Evolutionary conservation across 2,113 vertebrate species (phyloP), one percentile per base, ranked within the genome.

Genomic region (Calidris pygmaea): DNA sequence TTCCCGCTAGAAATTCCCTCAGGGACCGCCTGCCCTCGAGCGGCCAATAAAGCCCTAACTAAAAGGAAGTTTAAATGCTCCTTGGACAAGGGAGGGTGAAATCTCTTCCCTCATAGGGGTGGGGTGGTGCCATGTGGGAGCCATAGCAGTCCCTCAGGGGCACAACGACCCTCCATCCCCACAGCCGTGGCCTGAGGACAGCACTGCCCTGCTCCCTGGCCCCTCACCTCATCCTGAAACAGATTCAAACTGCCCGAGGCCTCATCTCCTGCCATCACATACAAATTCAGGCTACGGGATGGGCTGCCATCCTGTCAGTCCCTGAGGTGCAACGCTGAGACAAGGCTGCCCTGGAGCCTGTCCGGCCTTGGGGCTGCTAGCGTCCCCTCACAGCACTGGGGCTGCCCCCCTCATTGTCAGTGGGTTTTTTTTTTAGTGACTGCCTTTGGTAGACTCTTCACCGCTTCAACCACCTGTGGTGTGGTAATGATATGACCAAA

Each of bases 191-290:
- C 34, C 32, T 3, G n/a, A 41, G 29, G 48, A 20, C 3, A 0
- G 39, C 23, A 3, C 2, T 8, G 23, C 43, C 6, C 26, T 1
- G 41, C 30, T 20, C 14, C 21, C 34, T 3, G 7, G 11, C 21
- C 67, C 37, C 9, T 50, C 35, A 10, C 22, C 10, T 7, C 12
- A 12, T 68, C 56, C 15, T 35, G 0, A 47, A 53, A 9, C 6
- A 9, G 19, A 16, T 39, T 56, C 4, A 32, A 15, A 5, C 11
- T 3, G 12, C 18, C 32, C 4, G 1, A 8, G 43, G 21, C 29
- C 45, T 14, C 6, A 0, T 24, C 24, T n/a, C 20, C 41, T 2
- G 1, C 4, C 3, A 2, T 12, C 12, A 1, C 10, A 0, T 12
- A 12, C 5, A 10, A 9, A 12, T 24, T 9, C 24, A 9, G 79